Base-by-base conservation (phyloP, 2,797 vertebrate genomes). In the Danionella dracula region DNA sequence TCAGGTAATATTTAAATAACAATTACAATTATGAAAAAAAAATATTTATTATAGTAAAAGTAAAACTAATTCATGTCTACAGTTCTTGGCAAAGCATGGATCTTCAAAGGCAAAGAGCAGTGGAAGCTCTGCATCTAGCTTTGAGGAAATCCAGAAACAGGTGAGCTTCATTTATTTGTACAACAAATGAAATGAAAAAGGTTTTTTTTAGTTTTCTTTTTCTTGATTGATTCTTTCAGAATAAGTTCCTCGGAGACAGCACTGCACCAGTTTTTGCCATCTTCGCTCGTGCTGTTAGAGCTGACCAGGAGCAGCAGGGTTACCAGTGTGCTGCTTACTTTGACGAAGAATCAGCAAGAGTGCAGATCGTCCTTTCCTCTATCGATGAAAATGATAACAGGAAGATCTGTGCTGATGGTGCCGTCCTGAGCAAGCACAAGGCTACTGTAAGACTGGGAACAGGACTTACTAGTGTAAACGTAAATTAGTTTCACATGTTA, bases 391-490 rank as follows among this genome's bases (percentile, higher is more conserved):
- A 76, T 10, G 79, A 90, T 82, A 85, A 86, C 66, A 92, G 87
- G 88, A 90, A 83, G 74, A 76, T 93, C 55, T 93, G 91, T 72
- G 86, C 85, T 44, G 91, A 93, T 63, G 86, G 82, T 32, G 68
- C 87, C 23, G 56, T 89, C 56, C 77, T 91, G 71, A 93, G 89
- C 77, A 2, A 72, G 63, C 85, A 92, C 79, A 93, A 93, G 87
- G 84, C 86, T 56, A 72, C 11, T 65, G 93, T 95, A 88, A 90
- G 87, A 58, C 6, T 1, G 10, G 32, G 10, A 35, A 6, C 3
- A 27, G 3, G 23, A 6, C 23, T 27, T 27, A 6, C 3, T 1
- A 19, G 4, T 17, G 17, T 7, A 1, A 4, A 27, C 23, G 23
- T 0, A 37, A 37, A 9, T 41, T 0, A 17, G 16, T 42, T 42